Conservation (phyloP, 2,888 invertebrate species). For the Brachynemurus nebulosus region DNA sequence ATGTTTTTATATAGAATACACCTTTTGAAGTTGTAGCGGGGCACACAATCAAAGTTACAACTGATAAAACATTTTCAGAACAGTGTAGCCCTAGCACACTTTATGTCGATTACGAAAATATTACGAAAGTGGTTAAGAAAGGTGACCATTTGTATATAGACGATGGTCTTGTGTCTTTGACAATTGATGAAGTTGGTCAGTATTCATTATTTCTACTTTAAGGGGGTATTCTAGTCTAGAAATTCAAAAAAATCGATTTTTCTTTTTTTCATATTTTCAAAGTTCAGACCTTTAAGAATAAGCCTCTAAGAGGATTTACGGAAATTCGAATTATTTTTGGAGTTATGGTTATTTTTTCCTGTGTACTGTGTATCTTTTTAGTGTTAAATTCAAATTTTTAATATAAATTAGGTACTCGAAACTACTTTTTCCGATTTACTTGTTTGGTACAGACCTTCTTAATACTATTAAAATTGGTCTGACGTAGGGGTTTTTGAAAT, state of each 20-base stretch:
- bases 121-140: constrained; percentile 34
- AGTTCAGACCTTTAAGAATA: neutral
- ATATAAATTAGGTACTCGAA: too few relatives aligned
- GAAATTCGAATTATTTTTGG: too few relatives aligned
- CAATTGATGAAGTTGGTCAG: constrained; percentile 49
- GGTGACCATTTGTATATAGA: constrained; percentile 38
- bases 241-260: neutral
- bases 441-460: too few relatives aligned
- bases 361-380: too few relatives aligned
- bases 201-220: too few relatives aligned
- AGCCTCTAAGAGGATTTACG: too few relatives aligned
- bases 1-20: constrained; percentile 9
- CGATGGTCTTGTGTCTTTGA: constrained; percentile 64
- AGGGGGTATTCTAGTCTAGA: neutral
- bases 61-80: constrained; percentile 38
- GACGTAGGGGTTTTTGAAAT: too few relatives aligned
- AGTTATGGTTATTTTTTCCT: too few relatives aligned
- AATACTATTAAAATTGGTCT: too few relatives aligned
- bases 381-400: too few relatives aligned
- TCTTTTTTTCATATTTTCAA: neutral
- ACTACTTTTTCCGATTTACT: too few relatives aligned
- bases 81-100: constrained; percentile 40
- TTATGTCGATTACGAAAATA: constrained; percentile 38
- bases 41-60: constrained; percentile 35
- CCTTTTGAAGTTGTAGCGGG: constrained; percentile 20